Conservation (phyloP, 2,888 invertebrate species). For the Trachelus tabidus region DNA sequence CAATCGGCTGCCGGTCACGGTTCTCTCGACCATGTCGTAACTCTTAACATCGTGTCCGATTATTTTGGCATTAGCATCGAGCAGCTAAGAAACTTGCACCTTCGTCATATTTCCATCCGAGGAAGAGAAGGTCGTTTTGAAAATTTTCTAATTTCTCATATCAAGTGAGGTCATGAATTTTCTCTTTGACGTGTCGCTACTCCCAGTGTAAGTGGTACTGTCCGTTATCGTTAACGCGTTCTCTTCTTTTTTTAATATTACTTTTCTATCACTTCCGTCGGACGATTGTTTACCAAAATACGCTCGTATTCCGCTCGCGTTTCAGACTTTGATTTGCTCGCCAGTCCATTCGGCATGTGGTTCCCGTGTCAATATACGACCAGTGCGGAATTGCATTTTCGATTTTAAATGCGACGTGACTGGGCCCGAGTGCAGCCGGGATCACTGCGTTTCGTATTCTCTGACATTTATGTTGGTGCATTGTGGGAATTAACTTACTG, state of each 20-base stretch:
- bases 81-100: neutral
- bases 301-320: neutral
- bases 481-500: neutral
- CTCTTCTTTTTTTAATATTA: neutral
- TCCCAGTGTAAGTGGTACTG: neutral
- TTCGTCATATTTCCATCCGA: neutral
- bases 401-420: neutral
- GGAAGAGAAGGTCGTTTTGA: neutral
- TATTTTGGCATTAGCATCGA: neutral
- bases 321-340: neutral
- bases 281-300: neutral
- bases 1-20: conserved; percentile 41
- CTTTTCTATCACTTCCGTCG: neutral
- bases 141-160: neutral
- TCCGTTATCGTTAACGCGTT: neutral
- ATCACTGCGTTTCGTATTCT: neutral
- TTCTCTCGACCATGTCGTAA: neutral
- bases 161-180: neutral
- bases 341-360: neutral
- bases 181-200: neutral
- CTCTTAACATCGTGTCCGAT: neutral
- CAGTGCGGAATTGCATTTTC: neutral
- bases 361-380: neutral
- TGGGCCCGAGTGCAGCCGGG: neutral
- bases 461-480: neutral